Conservation (phyloP, 2,888 invertebrate species). For the Oscheius myriophilus region DNA sequence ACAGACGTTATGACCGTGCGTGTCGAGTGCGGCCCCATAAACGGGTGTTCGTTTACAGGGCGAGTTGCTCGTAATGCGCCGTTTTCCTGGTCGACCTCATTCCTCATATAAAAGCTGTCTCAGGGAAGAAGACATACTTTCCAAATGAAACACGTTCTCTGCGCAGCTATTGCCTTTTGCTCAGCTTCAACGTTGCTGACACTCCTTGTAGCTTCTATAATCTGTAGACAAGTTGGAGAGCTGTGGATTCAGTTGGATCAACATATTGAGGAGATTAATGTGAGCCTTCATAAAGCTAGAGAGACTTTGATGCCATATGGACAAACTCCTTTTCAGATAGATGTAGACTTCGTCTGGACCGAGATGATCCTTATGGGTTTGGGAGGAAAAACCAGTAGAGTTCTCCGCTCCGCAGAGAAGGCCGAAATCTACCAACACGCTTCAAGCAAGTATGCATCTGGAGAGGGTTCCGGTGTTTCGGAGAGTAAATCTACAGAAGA, state of each 20-base stretch:
- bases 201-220: neutral
- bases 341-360: neutral
- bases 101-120: constrained; percentile 3
- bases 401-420: too few species aligned
- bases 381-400: too few species aligned
- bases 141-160: constrained; percentile 3
- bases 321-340: neutral
- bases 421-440: too few species aligned
- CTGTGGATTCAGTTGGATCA: constrained; percentile 3
- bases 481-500: too few species aligned
- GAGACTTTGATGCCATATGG: neutral
- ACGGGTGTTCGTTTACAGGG: constrained; percentile 10
- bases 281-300: neutral
- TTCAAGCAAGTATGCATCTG: too few species aligned
- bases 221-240: neutral
- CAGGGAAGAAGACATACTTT: neutral
- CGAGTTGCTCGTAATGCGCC: constrained; percentile 8
- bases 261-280: neutral
- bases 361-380: constrained; percentile 7
- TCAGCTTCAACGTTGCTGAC: neutral
- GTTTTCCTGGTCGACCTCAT: constrained; percentile 7
- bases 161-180: neutral
- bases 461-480: too few species aligned
- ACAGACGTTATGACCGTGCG: constrained; percentile 2
- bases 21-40: constrained; percentile 16